Conservation (phyloP, 1,140 invertebrate species). For the Ceratina calcarata region DNA sequence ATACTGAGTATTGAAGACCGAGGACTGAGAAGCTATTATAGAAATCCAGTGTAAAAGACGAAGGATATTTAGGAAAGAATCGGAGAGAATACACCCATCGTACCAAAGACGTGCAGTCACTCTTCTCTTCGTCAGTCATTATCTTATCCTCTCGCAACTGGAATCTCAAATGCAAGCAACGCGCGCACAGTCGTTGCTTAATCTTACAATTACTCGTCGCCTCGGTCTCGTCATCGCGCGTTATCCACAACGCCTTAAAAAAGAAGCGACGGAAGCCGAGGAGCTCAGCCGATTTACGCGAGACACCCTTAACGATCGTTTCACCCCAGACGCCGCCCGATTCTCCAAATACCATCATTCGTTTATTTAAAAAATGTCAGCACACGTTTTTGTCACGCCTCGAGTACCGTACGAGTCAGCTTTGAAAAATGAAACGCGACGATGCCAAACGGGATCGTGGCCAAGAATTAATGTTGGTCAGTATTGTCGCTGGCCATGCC, state of each 20-base stretch:
- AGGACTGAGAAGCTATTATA: too few species aligned
- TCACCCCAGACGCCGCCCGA: slow-evolving; percentile 7
- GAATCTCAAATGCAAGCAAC: slow-evolving; percentile 28
- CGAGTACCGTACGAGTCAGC: not conserved
- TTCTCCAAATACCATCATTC: not conserved
- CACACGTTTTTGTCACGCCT: not conserved
- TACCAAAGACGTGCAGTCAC: slow-evolving; percentile 22
- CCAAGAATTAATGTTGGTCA: slow-evolving; percentile 2
- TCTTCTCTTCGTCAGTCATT: slow-evolving; percentile 49
- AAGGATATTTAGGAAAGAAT: slow-evolving; percentile 12
- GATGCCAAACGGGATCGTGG: slow-evolving; percentile 2
- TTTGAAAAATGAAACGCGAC: not conserved
- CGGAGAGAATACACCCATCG: not conserved
- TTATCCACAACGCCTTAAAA: slow-evolving; percentile 32
- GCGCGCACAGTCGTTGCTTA: slow-evolving; percentile 13
- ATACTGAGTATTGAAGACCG: too few species aligned
- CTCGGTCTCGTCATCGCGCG: slow-evolving; percentile 34
- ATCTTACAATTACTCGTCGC: slow-evolving; percentile 19
- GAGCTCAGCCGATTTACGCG: slow-evolving; percentile 24
- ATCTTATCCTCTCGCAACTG: slow-evolving; percentile 30
- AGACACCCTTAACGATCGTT: slow-evolving; percentile 11
- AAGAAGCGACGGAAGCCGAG: slow-evolving; percentile 35
- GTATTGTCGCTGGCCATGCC: not conserved
- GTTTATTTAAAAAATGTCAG: not conserved
- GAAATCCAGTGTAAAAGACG: not conserved